phyloP scores from a whole-genome alignment of 2,888 invertebrate genomes.

The Drosophila multiciliata region DNA sequence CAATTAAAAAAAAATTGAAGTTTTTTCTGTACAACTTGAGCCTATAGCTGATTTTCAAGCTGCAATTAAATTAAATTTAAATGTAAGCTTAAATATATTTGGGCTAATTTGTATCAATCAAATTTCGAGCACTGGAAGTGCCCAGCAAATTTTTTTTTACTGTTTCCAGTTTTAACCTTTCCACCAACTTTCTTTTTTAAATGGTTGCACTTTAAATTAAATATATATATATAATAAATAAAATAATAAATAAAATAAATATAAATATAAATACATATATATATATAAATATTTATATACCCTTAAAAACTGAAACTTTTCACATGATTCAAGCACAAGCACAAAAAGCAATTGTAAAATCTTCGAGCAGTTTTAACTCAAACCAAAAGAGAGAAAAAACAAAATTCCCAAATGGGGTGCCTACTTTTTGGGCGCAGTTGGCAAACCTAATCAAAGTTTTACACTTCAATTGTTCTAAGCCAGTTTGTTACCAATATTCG shows the following conservation, averaged over 20 bases:
- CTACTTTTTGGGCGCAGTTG: slow-evolving; percentile 44
- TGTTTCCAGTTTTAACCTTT: no score
- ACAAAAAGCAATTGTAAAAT: background rate
- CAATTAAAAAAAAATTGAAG: slow-evolving; percentile 16
- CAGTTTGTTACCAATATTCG: slow-evolving; percentile 31
- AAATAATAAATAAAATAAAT: no score
- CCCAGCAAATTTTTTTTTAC: background rate
- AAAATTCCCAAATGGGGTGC: slow-evolving; percentile 14
- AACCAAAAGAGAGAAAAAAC: background rate
- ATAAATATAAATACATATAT: no score
- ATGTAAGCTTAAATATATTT: background rate
- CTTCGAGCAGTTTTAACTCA: slow-evolving; percentile 7
- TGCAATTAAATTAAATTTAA: background rate
- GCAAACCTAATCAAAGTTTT: slow-evolving; percentile 74
- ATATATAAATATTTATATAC: background rate
- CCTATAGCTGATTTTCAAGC: background rate
- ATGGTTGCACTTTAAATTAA: background rate
- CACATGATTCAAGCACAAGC: slow-evolving; percentile 7
- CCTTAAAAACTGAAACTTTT: slow-evolving; percentile 14
- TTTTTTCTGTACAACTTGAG: background rate
- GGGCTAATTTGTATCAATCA: background rate
- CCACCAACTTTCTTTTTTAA: slow-evolving; percentile 1
- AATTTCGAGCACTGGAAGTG: background rate
- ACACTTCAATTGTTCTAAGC: slow-evolving; percentile 70
- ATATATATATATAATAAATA: no score